These are phyloP conservation scores for honey bee (Apis mellifera) DNA, from an alignment of 1,140 invertebrate genomes.

Conservation along the genomic window DNA sequence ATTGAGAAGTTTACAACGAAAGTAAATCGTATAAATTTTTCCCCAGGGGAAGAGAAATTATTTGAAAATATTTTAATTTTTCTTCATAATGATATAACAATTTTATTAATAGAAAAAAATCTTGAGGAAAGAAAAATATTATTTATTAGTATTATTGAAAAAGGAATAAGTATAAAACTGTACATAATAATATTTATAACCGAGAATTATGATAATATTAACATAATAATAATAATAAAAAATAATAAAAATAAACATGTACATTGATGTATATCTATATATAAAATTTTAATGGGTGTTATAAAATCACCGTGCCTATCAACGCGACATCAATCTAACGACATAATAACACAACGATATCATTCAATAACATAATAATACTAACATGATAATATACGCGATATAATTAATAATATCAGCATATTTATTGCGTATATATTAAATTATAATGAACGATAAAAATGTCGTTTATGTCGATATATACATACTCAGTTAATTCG, in stretches of 20 bases:
- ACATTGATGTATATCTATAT: too few relatives aligned
- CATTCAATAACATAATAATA: conserved; percentile 2
- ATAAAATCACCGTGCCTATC: background rate
- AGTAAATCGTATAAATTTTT: background rate
- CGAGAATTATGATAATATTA: background rate
- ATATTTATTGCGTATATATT: too few relatives aligned
- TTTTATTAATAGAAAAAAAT: too few relatives aligned
- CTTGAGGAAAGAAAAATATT: too few relatives aligned
- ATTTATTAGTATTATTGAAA: too few relatives aligned
- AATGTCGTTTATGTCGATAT: background rate
- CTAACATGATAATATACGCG: background rate
- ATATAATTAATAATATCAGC: conserved; percentile 1
- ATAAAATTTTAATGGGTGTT: background rate
- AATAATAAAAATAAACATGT: background rate
- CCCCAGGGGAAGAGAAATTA: too few relatives aligned
- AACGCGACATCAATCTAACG: conserved; percentile 4
- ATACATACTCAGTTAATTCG: background rate
- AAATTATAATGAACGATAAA: background rate
- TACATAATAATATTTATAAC: too few relatives aligned
- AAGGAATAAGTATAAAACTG: too few relatives aligned
- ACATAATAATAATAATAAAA: background rate
- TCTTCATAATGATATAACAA: too few relatives aligned
- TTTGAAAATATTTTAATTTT: too few relatives aligned
- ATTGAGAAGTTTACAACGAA: background rate
- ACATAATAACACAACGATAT: conserved; percentile 4